These are phyloP conservation scores for Philypnodon macrostomus DNA, from an alignment of 2,797 vertebrate species.

Conservation along the genomic window DNA sequence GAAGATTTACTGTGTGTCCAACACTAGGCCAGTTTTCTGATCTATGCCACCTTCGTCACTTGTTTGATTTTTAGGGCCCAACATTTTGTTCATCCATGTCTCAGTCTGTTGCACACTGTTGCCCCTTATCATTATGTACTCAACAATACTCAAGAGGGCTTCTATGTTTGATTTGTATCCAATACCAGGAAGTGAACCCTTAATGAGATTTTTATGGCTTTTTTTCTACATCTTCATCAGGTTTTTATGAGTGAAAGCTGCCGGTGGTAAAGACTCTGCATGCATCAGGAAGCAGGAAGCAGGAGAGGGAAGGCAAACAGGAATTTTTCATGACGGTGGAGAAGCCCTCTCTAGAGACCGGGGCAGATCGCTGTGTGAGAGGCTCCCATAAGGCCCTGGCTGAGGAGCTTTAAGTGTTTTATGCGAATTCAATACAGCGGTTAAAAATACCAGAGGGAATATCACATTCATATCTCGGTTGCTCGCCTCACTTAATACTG, in stretches of 20 bases:
- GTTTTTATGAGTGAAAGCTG: slow-evolving; percentile 75
- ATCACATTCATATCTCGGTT: slow-evolving; percentile 79
- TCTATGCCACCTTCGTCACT: too few species aligned
- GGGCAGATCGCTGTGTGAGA: slow-evolving; percentile 66
- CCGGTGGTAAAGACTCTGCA: slow-evolving; percentile 40
- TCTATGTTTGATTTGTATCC: slow-evolving; percentile 71
- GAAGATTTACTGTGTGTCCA: too few species aligned
- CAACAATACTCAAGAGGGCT: slow-evolving; percentile 66
- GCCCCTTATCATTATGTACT: slow-evolving; percentile 50
- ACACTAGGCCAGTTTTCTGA: too few species aligned
- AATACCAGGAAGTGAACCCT: slow-evolving; percentile 63
- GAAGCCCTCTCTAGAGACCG: slow-evolving; percentile 73
- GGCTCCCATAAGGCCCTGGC: slow-evolving; percentile 71
- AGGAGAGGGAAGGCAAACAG: slow-evolving; percentile 59
- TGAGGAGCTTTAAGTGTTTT: slow-evolving; percentile 79
- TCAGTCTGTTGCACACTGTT: slow-evolving; percentile 29
- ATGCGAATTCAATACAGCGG: slow-evolving; percentile 80
- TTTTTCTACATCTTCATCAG: slow-evolving; percentile 75
- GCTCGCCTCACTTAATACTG: slow-evolving; percentile 75
- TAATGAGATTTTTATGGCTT: slow-evolving; percentile 77
- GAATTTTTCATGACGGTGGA: slow-evolving; percentile 61
- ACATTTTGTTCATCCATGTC: slow-evolving; percentile 28
- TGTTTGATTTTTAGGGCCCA: too few species aligned
- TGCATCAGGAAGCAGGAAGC: slow-evolving; percentile 55
- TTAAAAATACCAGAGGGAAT: slow-evolving; percentile 85